phyloP scores from a whole-genome alignment of 2,113 vertebrate genomes.

The Asarcornis scutulata region DNA sequence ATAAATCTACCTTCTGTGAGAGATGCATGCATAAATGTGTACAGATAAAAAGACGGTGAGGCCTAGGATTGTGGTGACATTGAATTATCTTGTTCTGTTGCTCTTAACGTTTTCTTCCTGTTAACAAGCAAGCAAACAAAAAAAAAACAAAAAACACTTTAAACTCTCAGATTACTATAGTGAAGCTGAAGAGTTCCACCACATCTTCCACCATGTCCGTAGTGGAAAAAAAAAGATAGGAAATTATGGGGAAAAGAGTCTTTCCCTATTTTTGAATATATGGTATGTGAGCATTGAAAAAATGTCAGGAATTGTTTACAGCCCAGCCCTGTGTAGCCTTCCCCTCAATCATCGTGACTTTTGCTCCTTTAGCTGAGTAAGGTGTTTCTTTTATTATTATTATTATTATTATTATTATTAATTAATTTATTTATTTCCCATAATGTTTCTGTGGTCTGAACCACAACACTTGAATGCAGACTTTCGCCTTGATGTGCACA shows the following conservation, averaged over 20 bases:
- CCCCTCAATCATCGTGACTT: no score
- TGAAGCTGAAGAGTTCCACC: neutral
- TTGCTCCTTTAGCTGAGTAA: neutral
- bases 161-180: neutral
- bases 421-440: neutral
- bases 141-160: neutral
- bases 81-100: neutral
- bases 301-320: neutral
- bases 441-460: neutral
- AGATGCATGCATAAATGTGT: neutral
- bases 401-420: no score
- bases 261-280: neutral
- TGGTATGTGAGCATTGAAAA: neutral
- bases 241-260: neutral
- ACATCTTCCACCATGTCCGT: neutral
- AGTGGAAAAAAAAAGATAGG: neutral
- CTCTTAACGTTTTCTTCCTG: neutral
- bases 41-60: neutral
- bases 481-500: neutral
- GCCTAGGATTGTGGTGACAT: neutral
- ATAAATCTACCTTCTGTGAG: neutral
- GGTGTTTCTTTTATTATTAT: no score
- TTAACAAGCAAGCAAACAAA: neutral
- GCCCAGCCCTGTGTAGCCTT: neutral
- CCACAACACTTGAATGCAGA: neutral